Percentiles rank a stretch among this genome's conserved stretches.
phyloP scores from a whole-genome alignment of 2,113 vertebrate genomes.

The Cygnus buccinator region DNA sequence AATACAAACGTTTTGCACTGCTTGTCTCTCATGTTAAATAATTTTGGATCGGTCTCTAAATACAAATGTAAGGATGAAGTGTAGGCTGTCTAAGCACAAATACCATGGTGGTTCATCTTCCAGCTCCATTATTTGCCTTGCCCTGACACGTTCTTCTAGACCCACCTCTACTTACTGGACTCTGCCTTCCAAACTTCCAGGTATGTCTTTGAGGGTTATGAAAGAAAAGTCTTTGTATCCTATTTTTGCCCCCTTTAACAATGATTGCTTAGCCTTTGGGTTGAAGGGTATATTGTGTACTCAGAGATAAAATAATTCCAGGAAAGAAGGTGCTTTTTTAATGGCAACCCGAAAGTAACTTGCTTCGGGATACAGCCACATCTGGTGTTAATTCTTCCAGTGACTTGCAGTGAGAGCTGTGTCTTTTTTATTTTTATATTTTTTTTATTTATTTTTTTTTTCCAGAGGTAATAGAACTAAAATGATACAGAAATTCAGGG shows the following conservation, averaged over 20 bases:
- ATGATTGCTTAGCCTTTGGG: no score
- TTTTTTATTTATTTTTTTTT: not conserved
- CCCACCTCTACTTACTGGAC: not conserved
- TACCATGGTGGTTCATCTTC: not conserved
- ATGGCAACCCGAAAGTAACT: not conserved
- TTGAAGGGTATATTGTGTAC: not conserved
- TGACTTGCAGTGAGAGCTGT: not conserved
- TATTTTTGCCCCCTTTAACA: not conserved
- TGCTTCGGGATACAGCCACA: not conserved
- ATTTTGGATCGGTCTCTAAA: not conserved
- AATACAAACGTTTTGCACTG: not conserved
- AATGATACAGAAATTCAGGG: constrained; percentile 21
- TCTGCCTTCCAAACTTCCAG: not conserved
- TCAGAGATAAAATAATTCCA: not conserved
- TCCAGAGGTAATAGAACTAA: not conserved
- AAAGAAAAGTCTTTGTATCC: not conserved
- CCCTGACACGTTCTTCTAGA: not conserved
- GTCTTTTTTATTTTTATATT: not conserved
- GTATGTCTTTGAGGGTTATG: not conserved
- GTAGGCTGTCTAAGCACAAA: not conserved
- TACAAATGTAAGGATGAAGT: not conserved
- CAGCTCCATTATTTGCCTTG: not conserved
- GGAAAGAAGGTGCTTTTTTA: constrained; percentile 1
- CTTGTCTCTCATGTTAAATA: not conserved
- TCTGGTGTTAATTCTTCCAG: constrained; percentile 24